Conservation (phyloP, 2,113 vertebrate genomes). For the Echinops telfairi region DNA sequence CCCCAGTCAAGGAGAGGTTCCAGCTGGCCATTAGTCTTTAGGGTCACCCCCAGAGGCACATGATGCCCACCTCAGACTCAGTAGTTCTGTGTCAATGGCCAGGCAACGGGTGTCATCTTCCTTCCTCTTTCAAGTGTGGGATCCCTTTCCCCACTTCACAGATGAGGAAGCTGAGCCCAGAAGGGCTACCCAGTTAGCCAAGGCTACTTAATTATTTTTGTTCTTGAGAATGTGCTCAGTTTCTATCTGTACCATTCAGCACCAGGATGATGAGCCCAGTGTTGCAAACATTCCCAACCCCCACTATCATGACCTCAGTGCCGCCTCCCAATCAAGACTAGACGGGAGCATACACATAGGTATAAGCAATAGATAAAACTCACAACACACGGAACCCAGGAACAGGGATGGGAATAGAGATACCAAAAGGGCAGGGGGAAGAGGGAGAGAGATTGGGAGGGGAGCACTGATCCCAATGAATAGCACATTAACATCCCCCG, state of each 20-base stretch:
- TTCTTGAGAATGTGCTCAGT: not conserved
- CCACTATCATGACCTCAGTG: too few species aligned
- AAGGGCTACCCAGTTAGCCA: not conserved
- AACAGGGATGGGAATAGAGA: too few species aligned
- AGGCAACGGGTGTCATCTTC: not conserved
- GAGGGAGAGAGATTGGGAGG: too few species aligned
- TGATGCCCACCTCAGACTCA: fast-evolving
- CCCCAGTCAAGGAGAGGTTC: not conserved
- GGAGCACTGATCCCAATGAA: too few species aligned
- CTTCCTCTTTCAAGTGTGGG: not conserved
- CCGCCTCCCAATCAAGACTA: too few species aligned
- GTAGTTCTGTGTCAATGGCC: not conserved
- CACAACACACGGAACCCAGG: too few species aligned
- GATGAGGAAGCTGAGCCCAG: not conserved
- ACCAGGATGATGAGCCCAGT: not conserved
- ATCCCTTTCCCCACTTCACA: not conserved
- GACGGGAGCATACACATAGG: too few species aligned
- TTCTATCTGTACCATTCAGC: not conserved
- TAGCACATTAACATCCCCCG: too few species aligned
- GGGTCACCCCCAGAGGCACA: not conserved
- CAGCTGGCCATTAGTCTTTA: not conserved
- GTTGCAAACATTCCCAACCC: too few species aligned
- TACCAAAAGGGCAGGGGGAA: too few species aligned
- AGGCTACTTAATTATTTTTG: not conserved
- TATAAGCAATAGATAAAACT: too few species aligned